phyloP scores from a whole-genome alignment of 2,797 vertebrate genomes.

The Muraenolepis orangiensis region DNA sequence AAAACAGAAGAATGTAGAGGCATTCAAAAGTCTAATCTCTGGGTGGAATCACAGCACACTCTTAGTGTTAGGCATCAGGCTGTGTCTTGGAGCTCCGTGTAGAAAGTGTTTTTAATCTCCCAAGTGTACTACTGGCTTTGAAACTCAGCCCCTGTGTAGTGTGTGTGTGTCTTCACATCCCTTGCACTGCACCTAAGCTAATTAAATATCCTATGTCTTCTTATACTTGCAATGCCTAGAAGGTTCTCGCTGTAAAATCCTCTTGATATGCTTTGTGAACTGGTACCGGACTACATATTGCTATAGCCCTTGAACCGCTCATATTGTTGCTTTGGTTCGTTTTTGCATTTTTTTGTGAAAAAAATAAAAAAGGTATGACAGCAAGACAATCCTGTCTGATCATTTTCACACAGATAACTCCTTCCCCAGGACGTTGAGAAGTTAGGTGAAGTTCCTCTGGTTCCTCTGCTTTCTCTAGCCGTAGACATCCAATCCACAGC shows the following conservation, averaged over 20 bases:
- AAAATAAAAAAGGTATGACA: background rate
- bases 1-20: constrained; percentile 38
- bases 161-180: constrained; percentile 43
- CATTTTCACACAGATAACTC: constrained; percentile 4
- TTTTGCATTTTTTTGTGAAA: background rate
- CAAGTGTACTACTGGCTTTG: constrained; percentile 39
- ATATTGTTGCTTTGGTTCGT: constrained; percentile 1
- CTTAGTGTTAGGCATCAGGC: constrained; percentile 49
- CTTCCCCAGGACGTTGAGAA: constrained; percentile 19
- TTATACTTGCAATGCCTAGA: background rate
- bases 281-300: background rate
- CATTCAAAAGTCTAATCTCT: constrained; percentile 34
- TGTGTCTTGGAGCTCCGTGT: constrained; percentile 29
- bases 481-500: constrained; percentile 5
- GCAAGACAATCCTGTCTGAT: background rate
- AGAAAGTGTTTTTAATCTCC: constrained; percentile 45
- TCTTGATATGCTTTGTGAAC: background rate
- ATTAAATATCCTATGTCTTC: constrained; percentile 32
- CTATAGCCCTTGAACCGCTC: background rate
- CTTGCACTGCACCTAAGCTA: constrained; percentile 63
- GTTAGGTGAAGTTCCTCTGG: constrained; percentile 11
- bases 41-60: constrained; percentile 49
- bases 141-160: constrained; percentile 26
- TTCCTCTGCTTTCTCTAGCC: constrained; percentile 13
- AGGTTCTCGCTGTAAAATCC: constrained; percentile 9